Conservation (phyloP, 2,797 vertebrate species). For the Clarias fuscus region DNA sequence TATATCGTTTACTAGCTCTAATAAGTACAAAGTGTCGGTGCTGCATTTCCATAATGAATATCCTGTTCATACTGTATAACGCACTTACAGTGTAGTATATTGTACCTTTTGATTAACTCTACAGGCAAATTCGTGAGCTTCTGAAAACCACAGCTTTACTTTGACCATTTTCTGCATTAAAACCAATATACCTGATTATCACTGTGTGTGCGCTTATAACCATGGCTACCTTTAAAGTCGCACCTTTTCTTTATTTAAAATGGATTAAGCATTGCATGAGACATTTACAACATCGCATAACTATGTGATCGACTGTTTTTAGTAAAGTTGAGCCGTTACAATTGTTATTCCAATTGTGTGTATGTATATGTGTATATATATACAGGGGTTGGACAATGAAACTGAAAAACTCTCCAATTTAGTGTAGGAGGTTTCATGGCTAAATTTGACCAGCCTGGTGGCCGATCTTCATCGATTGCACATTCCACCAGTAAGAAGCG, state of each 20-base stretch:
- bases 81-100: background rate
- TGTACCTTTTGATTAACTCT: background rate
- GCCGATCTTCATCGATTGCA: no score
- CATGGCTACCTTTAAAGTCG: background rate
- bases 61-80: background rate
- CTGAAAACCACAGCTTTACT: background rate
- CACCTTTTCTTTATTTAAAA: background rate
- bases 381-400: no score
- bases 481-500: no score
- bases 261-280: background rate
- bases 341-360: background rate
- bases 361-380: no score
- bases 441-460: no score
- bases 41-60: background rate
- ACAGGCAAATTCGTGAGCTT: background rate
- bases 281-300: background rate
- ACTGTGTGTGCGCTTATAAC: background rate
- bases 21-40: background rate
- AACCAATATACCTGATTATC: background rate
- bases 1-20: conserved; percentile 7
- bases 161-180: background rate
- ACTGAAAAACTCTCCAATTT: no score
- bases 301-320: background rate
- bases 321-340: background rate
- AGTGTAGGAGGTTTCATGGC: no score